These are phyloP conservation scores for Oscheius sp. DNA, from an alignment of 1,140 invertebrate genomes.

Conservation along the genomic window DNA sequence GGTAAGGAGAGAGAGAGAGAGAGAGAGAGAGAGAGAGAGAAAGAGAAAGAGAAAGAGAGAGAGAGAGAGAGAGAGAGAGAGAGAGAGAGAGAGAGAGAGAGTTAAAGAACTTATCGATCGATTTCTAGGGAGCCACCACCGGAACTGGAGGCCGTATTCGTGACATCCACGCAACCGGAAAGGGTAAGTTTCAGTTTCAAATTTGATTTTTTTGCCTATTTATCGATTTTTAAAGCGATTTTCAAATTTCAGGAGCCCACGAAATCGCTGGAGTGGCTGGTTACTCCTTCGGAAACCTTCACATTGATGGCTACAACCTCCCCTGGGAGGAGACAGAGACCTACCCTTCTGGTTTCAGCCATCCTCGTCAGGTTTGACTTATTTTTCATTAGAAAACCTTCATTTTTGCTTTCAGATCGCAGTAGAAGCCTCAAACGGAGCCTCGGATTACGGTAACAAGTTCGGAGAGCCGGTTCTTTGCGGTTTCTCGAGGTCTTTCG, in stretches of 20 bases:
- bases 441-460: constrained; percentile 98
- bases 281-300: constrained; percentile 87
- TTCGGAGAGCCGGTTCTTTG: constrained; percentile 88
- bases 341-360: constrained; percentile 86
- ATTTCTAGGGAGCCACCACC: constrained; percentile 80
- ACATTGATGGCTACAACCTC: constrained; percentile 79
- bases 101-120: background rate
- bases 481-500: constrained; percentile 88
- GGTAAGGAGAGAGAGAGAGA: background rate
- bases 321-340: constrained; percentile 74
- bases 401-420: constrained; percentile 63
- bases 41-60: too few relatives aligned
- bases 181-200: too few relatives aligned
- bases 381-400: background rate
- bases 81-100: too few relatives aligned
- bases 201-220: too few relatives aligned
- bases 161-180: constrained; percentile 79
- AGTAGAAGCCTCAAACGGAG: constrained; percentile 93
- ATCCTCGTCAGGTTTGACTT: constrained; percentile 73
- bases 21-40: too few relatives aligned
- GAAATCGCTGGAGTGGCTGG: constrained; percentile 93
- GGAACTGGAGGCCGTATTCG: constrained; percentile 90
- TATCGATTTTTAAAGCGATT: too few relatives aligned
- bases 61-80: too few relatives aligned
- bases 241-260: too few relatives aligned